phyloP scores from a whole-genome alignment of 2,113 vertebrate genomes.

The Mesitornis unicolor region DNA sequence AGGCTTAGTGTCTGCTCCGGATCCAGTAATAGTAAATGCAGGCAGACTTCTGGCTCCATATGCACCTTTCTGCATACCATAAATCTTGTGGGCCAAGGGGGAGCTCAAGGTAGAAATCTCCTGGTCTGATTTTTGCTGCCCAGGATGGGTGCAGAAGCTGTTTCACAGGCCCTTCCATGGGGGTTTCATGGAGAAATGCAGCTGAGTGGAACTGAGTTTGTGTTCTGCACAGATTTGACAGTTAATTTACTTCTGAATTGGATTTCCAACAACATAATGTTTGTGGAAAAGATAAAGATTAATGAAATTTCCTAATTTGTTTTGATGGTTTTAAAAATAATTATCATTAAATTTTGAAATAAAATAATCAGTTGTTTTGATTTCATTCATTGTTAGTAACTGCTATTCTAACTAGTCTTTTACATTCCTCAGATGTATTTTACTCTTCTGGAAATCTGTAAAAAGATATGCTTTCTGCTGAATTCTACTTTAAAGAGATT shows the following conservation, averaged over 20 bases:
- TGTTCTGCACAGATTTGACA: not conserved
- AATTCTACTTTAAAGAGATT: not conserved
- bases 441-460: not conserved
- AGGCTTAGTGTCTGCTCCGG: not conserved
- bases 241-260: not conserved
- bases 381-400: not conserved
- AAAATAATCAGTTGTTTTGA: not conserved
- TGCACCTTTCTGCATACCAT: not conserved
- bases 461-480: not conserved
- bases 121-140: not conserved
- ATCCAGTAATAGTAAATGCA: slow-evolving; percentile 1
- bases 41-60: not conserved
- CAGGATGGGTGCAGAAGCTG: not conserved
- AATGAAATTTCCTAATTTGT: not conserved
- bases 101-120: not conserved
- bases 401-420: not conserved
- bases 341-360: not conserved
- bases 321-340: not conserved
- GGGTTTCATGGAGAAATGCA: not conserved
- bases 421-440: not conserved
- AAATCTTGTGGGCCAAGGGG: not conserved
- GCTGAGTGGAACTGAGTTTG: not conserved
- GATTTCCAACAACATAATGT: not conserved
- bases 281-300: not conserved
- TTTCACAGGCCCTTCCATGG: not conserved